Base-by-base conservation (phyloP, 2,113 vertebrate species). In the Bos indicus region DNA sequence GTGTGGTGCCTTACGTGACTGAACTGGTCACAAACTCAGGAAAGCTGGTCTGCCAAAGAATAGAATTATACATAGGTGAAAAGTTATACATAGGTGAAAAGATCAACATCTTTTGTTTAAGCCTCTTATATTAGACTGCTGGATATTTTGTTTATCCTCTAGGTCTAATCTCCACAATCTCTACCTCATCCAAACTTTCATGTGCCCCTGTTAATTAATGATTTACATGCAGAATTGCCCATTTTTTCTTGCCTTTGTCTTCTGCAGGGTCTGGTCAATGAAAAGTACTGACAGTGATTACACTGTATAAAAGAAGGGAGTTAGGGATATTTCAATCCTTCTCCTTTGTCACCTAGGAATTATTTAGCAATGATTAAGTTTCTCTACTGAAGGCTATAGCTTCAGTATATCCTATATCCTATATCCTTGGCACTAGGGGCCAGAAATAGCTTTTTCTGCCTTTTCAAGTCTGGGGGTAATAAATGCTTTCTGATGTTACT, bases 21-120 rank as follows among this genome's bases (percentile, higher is more conserved):
- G 12, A 28, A 16, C 3, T 60, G 43, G 26, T 30, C 0, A 0
- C 12, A 48, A 21, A 48, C 12, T 2, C 7, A 4, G 21, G 30
- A 86, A 67, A 88, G 0, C 6, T 81, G 9, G 28, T 52, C 5
- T 67, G 28, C 7, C 71, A 9, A 8, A 87, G 16, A 62, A 36
- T 77, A 28, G 52, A 84, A 25, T 25, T 82, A 54, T 23, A 82
- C 2, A 19, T 1, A 26, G 6, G 4, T 52, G 23, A 88, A 54
- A 87, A 26, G 12, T 33, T 52, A 51, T 6, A 81, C 3, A 23
- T 1, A 30, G 9, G 4, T 48, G 19, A 88, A 54, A 90, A 88
- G 77, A 77, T 57, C 1, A 60, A 52, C 2, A 15, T 25, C 14
- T 88, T 83, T 84, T 67, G 2, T 62, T 52, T 67, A 82, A 83